Evolutionary conservation across 2,888 invertebrate species (phyloP).

Genomic region (Helicoverpa assulta): DNA sequence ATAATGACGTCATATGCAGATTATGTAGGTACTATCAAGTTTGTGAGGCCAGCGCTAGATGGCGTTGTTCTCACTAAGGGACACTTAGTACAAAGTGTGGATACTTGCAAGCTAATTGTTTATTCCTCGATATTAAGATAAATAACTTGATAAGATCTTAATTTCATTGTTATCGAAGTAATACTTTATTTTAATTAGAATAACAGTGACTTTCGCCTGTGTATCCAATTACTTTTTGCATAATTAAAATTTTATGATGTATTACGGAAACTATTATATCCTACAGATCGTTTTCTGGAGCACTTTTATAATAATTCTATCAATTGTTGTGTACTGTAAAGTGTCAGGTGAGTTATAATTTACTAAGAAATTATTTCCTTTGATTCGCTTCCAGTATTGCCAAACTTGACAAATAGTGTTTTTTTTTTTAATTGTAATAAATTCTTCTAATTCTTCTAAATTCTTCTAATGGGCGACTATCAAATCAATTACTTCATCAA

Average conservation of each 20-base stretch:
- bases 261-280: constrained; percentile 36
- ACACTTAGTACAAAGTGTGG: too few species aligned
- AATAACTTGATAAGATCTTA: constrained; percentile 25
- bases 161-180: constrained; percentile 16
- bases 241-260: constrained; percentile 1
- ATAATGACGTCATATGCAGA: neutral
- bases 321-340: constrained; percentile 18
- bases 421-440: too few species aligned
- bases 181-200: constrained; percentile 23
- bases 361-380: too few species aligned
- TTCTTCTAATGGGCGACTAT: too few species aligned
- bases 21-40: neutral
- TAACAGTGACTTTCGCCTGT: constrained; percentile 9
- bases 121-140: constrained; percentile 39
- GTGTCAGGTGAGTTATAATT: constrained; percentile 35
- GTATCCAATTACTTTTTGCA: neutral
- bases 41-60: constrained; percentile 10
- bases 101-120: constrained; percentile 9
- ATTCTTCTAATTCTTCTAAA: too few species aligned
- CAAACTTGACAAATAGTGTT: too few species aligned
- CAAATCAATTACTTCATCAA: too few species aligned
- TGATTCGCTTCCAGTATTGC: too few species aligned
- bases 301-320: constrained; percentile 10
- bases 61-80: constrained; percentile 3
- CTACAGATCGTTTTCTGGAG: constrained; percentile 43